Evolutionary conservation across 2,113 vertebrate species (phyloP), one percentile per base, ranked within the genome.

Genomic region (Pao palembangensis): DNA sequence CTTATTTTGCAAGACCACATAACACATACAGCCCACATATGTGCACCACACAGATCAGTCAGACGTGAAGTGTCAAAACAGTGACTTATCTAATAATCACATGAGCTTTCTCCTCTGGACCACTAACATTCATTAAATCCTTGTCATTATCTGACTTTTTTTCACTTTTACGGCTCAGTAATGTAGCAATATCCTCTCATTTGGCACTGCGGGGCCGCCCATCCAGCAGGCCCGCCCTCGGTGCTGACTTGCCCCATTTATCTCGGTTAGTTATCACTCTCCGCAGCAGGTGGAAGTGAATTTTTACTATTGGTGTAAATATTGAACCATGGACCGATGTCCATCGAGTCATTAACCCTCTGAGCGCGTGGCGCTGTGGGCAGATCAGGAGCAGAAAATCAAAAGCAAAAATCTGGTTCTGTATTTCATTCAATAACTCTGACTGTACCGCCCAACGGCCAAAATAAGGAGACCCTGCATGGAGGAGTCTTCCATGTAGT

Each of bases 71-170:
- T 51, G 51, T 69, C 47, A 44, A 50, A 58, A 44, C 52, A 52
- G 11, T 47, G 61, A 71, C 49, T 41, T 55, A 66, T 71, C 47
- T 61, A 52, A 68, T 46, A 51, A 25, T 64, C 48, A 68, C 62
- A 68, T 31, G 31, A 62, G 58, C 48, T 20, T 21, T 14, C 3
- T 2, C 25, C 50, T 72, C 53, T 58, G 64, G 51, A 20, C 55
- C 57, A 67, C 41, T 12, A 25, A 8, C 15, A 54, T 23, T 23
- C 57, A 17, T 31, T 78, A 85, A 85, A 83, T 82, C 38, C 28
- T 67, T 57, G 55, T 58, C 51, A 58, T 76, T 82, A 82, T 84
- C 75, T 74, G 50, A 49, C 49, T 66, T 64, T 62, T 49, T 76
- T 63, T 57, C 41, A 67, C 61, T 58, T 81, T 78, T 82, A 82